A percentile compares a stretch with the other conserved stretches of the same genome.
Conservation (phyloP, 1,140 invertebrate species). For the Plodia interpunctella region DNA sequence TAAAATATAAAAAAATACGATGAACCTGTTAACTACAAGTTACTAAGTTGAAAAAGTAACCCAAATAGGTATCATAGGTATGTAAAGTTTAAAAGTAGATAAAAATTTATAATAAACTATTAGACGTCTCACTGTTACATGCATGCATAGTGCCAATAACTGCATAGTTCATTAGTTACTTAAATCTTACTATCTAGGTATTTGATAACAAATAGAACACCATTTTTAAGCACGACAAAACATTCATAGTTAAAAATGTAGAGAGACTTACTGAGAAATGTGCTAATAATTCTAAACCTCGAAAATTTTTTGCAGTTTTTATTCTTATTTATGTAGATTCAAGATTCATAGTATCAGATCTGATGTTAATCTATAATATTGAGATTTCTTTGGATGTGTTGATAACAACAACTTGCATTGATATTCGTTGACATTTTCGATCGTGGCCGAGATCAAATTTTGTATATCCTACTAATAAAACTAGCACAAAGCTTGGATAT, state of each 20-base stretch:
- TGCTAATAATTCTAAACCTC: constrained; percentile 77
- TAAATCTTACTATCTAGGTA: constrained; percentile 77
- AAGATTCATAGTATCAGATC: constrained; percentile 58
- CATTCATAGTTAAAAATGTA: constrained; percentile 79
- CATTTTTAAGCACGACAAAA: constrained; percentile 79
- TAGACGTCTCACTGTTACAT: constrained; percentile 35
- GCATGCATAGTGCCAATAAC: constrained; percentile 77
- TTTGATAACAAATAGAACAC: constrained; percentile 79
- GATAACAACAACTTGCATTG: constrained; percentile 45
- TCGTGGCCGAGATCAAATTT: constrained; percentile 65
- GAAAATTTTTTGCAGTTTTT: constrained; percentile 60
- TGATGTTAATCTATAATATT: constrained; percentile 33
- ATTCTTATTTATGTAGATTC: constrained; percentile 54
- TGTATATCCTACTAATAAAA: constrained; percentile 50
- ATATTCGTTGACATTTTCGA: constrained; percentile 70
- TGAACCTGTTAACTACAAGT: constrained; percentile 38
- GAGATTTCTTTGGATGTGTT: constrained; percentile 52
- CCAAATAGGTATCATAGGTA: constrained; percentile 11
- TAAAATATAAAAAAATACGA: constrained; percentile 56
- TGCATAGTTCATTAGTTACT: constrained; percentile 67
- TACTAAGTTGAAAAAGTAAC: constrained; percentile 35
- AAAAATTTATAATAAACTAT: constrained; percentile 36
- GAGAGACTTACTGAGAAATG: constrained; percentile 78
- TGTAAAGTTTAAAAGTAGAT: constrained; percentile 25
- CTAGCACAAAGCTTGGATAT: constrained; percentile 65